phyloP scores from a whole-genome alignment of 2,888 invertebrate species.

The Hydroisotoma schaefferi region DNA sequence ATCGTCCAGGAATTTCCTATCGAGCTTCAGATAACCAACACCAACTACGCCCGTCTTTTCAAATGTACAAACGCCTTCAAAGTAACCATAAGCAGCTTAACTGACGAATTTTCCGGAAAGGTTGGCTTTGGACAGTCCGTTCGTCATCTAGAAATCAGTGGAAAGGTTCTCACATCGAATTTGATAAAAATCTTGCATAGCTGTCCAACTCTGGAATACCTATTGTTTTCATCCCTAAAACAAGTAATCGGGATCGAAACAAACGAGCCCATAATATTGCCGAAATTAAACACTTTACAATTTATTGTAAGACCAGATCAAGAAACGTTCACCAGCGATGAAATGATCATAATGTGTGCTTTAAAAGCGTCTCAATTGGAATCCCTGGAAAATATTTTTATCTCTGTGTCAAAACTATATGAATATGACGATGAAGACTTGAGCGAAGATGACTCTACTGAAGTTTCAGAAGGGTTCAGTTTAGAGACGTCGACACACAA shows the following conservation, averaged over 20 bases:
- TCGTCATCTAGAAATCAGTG: conserved; percentile 18
- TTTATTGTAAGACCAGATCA: conserved; percentile 32
- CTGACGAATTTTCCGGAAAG: conserved; percentile 17
- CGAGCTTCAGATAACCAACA: conserved; percentile 22
- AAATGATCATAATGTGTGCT: conserved; percentile 26
- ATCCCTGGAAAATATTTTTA: conserved; percentile 16
- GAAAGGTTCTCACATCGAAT: conserved; percentile 36
- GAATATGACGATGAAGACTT: conserved; percentile 9
- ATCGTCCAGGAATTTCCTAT: conserved; percentile 30
- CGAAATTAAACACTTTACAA: conserved; percentile 17
- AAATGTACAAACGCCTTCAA: conserved; percentile 16
- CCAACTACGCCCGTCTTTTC: conserved; percentile 18
- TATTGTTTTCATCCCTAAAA: conserved; percentile 16
- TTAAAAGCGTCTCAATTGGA: conserved; percentile 16
- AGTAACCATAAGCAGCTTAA: conserved; percentile 23
- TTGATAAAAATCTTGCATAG: conserved; percentile 15
- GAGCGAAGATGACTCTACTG: too few relatives aligned
- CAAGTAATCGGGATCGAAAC: conserved; percentile 33
- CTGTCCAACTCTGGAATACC: conserved; percentile 21
- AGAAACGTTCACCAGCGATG: conserved; percentile 34
- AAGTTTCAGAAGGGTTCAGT: not conserved
- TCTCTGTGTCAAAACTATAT: conserved; percentile 10
- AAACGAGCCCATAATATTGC: conserved; percentile 21
- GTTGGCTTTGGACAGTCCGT: conserved; percentile 18
- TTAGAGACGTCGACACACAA: not conserved